Conservation (phyloP, 2,888 invertebrate genomes). For the Caenorhabditis sp. region DNA sequence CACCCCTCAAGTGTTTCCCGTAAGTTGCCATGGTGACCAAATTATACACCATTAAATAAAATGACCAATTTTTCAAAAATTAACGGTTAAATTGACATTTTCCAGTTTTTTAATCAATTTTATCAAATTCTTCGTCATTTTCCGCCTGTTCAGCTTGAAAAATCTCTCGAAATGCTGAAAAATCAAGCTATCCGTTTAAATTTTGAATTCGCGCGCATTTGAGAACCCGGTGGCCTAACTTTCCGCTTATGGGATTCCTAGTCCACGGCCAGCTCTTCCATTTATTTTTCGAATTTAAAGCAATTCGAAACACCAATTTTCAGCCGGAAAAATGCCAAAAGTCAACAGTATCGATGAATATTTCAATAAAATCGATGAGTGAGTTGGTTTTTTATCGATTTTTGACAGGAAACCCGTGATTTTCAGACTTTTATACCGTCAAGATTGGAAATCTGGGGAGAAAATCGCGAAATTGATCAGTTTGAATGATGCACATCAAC, state of each 20-base stretch:
- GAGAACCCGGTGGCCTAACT: not conserved
- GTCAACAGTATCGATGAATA: conserved; percentile 40
- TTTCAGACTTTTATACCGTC: conserved; percentile 21
- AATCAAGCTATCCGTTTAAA: not conserved
- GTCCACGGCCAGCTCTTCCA: not conserved
- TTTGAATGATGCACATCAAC: conserved; percentile 38
- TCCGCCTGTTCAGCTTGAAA: not conserved
- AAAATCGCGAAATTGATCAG: conserved; percentile 42
- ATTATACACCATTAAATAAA: not conserved
- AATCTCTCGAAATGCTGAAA: not conserved
- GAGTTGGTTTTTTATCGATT: not conserved
- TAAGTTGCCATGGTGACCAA: conserved; percentile 36
- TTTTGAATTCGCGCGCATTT: not conserved
- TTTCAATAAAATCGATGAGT: conserved; percentile 46
- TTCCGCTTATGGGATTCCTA: not conserved
- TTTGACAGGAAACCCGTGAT: not conserved
- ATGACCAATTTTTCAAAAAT: not conserved
- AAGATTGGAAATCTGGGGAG: conserved; percentile 53
- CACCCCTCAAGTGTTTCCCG: not conserved
- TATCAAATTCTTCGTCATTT: not conserved
- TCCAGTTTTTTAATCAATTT: not conserved
- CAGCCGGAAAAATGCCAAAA: conserved; percentile 20
- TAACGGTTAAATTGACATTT: not conserved
- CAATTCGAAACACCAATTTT: not conserved
- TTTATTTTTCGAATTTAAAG: conserved; percentile 6